Evolutionary conservation across 2,888 invertebrate species (phyloP).

Genomic region (Stenotaenia linearis): DNA sequence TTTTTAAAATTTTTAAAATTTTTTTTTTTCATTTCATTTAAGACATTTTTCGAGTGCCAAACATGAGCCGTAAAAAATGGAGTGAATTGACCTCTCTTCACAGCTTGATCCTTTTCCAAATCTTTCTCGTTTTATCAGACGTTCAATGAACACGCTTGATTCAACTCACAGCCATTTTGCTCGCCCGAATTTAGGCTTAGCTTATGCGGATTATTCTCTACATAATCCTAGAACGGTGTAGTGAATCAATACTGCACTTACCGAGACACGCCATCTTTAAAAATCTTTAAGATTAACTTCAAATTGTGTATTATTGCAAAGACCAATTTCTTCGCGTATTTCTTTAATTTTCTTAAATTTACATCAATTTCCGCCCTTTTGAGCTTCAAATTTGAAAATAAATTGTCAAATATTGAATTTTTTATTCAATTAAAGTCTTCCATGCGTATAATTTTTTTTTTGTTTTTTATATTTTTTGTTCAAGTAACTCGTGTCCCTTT

Average conservation of each 20-base stretch:
- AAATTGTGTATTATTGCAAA: too few species aligned
- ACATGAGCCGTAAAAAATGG: background rate
- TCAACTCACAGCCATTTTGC: background rate
- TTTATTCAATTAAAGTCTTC: too few species aligned
- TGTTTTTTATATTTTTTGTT: background rate
- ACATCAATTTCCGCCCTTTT: background rate
- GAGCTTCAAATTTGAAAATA: background rate
- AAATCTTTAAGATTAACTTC: too few species aligned
- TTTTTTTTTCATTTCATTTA: too few species aligned
- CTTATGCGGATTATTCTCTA: background rate
- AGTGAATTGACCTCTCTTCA: background rate
- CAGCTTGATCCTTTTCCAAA: background rate
- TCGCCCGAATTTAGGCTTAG: background rate
- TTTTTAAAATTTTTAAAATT: background rate
- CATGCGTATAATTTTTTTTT: background rate
- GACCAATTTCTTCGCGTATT: too few species aligned
- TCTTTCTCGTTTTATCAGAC: background rate
- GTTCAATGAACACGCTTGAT: background rate
- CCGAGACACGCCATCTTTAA: too few species aligned
- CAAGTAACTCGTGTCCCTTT: background rate
- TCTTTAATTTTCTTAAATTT: background rate
- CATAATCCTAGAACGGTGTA: background rate
- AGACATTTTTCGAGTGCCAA: background rate
- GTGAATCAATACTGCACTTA: background rate
- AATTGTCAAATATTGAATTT: too few species aligned